These are phyloP conservation scores for Epizoanthus illoricatus DNA, from an alignment of 92 coral and sea anemone genomes.

Conservation along the genomic window DNA sequence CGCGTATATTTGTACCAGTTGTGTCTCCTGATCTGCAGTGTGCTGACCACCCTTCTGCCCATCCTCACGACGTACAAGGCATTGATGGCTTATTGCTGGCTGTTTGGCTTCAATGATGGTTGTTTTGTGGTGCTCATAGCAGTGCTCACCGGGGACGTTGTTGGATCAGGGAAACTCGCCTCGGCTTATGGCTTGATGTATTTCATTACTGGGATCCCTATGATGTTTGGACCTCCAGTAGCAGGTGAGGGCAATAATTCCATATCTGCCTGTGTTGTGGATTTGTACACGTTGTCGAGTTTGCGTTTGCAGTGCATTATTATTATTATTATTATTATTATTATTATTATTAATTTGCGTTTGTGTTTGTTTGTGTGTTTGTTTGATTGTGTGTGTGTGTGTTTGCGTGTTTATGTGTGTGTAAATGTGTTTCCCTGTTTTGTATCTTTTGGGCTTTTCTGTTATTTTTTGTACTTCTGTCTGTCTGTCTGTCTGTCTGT, in stretches of 20 bases:
- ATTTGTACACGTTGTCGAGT: too few species aligned
- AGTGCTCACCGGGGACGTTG: conserved; percentile 76
- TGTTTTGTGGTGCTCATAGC: conserved; percentile 75
- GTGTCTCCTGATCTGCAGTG: conserved; percentile 70
- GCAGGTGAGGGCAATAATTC: conserved; percentile 55
- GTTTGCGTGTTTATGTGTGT: neutral
- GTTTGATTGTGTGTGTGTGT: neutral
- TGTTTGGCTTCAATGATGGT: conserved; percentile 83
- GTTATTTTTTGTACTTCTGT: neutral
- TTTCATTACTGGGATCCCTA: conserved; percentile 62
- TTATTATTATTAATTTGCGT: too few species aligned
- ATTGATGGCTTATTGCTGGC: conserved; percentile 60
- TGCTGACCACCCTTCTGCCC: conserved; percentile 70
- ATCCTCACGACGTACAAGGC: conserved; percentile 56
- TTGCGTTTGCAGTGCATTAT: too few species aligned
- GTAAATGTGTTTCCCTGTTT: neutral
- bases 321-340: too few species aligned
- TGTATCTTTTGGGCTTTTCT: neutral
- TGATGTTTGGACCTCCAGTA: conserved; percentile 85
- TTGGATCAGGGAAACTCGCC: conserved; percentile 63
- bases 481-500: neutral
- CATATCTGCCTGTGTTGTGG: too few species aligned
- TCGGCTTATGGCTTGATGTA: conserved; percentile 77
- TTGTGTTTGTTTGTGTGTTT: neutral
- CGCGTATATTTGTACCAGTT: conserved; percentile 67